Base-by-base conservation (phyloP, 2,797 vertebrate species). In the Cyclura pinguis region DNA sequence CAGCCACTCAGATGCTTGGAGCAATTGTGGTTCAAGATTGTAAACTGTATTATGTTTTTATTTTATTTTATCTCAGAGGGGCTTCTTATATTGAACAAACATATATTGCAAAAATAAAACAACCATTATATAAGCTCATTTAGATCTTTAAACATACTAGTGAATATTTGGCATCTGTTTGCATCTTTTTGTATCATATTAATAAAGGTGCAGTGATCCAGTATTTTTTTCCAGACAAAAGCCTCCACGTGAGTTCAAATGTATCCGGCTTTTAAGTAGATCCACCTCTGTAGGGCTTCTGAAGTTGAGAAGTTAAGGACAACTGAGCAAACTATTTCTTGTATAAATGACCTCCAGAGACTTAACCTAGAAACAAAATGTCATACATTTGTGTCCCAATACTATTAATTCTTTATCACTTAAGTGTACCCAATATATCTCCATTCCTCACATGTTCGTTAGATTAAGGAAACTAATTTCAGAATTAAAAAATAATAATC, bases 401-500 rank as follows among this genome's bases (percentile, higher is more conserved):
- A 42, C 0, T 67, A 64, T 47, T 85, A 42, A 50, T 7, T 73
- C 69, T 57, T 78, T 50, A 2, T 35, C 32, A 5, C 3, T 77
- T 57, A 87, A 42, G n/a, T n/a, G 50, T 57, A 64, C n/a, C 27
- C 7, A 27, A 42, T 67, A 77, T 27, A 20, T 77, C 42, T 42
- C 84, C 24, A 76, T 81, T 86, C 32, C 16, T 52, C 86, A 13
- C 59, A 87, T 29, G 22, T 52, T 87, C 76, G 72, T 47, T 80
- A 67, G 27, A 14, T 50, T 84, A n/a, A 82, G 82, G 47, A 87
- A 92, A 89, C 92, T 95, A 50, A 38, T 29, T 67, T 90, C 77
- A 92, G n/a, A 38, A 90, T 93, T 73, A 42, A 73, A 88, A 76
- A 84, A 91, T 88, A 91, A 55, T 73, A 93, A 87, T 91, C 35